Percentiles rank a stretch among this genome's conserved stretches.
phyloP scores from a whole-genome alignment of 2,888 invertebrate species.

The Gasteruption jaculator region DNA sequence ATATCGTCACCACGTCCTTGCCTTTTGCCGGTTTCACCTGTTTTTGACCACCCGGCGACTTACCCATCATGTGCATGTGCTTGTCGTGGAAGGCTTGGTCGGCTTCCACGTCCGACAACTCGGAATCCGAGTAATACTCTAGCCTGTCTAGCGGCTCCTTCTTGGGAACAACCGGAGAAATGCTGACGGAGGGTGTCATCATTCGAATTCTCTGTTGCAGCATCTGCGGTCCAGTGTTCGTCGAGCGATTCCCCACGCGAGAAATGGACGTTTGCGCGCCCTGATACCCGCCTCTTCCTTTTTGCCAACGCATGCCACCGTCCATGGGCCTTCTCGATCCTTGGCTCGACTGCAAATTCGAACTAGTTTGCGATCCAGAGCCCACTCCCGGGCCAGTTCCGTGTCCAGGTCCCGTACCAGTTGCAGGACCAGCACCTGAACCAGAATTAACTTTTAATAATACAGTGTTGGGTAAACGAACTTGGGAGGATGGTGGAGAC shows the following conservation, averaged over 20 bases:
- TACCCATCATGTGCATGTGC: slow-evolving; percentile 38
- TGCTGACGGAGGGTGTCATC: slow-evolving; percentile 55
- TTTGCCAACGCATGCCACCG: slow-evolving; percentile 44
- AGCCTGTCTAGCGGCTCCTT: slow-evolving; percentile 42
- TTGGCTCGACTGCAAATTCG: slow-evolving; percentile 31
- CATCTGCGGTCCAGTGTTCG: slow-evolving; percentile 32
- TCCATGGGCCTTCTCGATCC: slow-evolving; percentile 38
- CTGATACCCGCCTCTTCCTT: slow-evolving; percentile 39
- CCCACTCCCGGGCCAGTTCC: slow-evolving; percentile 20
- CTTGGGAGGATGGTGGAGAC: slow-evolving; percentile 35
- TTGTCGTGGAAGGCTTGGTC: slow-evolving; percentile 41
- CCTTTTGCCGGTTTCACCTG: slow-evolving; percentile 41
- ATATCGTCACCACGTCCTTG: slow-evolving; percentile 70
- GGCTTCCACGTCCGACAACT: slow-evolving; percentile 43
- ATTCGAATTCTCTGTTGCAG: slow-evolving; percentile 48
- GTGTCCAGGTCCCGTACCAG: slow-evolving; percentile 18
- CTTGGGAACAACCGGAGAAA: slow-evolving; percentile 52
- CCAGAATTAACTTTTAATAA: slow-evolving; percentile 46
- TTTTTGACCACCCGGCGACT: slow-evolving; percentile 29
- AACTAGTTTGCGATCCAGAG: slow-evolving; percentile 27
- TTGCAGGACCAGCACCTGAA: slow-evolving; percentile 19
- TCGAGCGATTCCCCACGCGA: slow-evolving; percentile 37
- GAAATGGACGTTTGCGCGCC: slow-evolving; percentile 43
- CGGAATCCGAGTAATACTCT: slow-evolving; percentile 48
- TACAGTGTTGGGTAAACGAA: slow-evolving; percentile 45